Conservation (phyloP, 1,140 invertebrate species). For the Parapsyche elsis region DNA sequence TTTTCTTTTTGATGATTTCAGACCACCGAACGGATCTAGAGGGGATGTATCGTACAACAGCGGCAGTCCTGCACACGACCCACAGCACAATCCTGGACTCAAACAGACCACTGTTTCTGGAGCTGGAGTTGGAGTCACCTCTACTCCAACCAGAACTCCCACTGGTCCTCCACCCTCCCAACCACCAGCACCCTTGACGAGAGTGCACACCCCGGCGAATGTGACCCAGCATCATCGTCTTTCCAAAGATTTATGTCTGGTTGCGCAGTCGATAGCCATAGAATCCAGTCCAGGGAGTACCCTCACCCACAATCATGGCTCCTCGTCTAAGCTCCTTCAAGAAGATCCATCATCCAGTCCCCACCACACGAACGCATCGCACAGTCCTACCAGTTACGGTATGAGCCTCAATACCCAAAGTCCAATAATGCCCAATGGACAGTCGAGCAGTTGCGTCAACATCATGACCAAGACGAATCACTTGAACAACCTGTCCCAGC, state of each 20-base stretch:
- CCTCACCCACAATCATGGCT: slow-evolving; percentile 58
- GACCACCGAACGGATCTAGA: slow-evolving; percentile 62
- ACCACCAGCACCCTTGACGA: slow-evolving; percentile 57
- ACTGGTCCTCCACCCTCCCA: slow-evolving; percentile 59
- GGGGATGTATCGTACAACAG: slow-evolving; percentile 60
- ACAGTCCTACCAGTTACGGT: slow-evolving; percentile 44
- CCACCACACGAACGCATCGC: slow-evolving; percentile 23
- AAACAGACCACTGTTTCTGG: slow-evolving; percentile 49
- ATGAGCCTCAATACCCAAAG: slow-evolving; percentile 43
- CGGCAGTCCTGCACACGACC: slow-evolving; percentile 60
- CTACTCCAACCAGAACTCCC: slow-evolving; percentile 54
- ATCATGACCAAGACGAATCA: slow-evolving; percentile 57
- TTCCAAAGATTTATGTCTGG: slow-evolving; percentile 54
- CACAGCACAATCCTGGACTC: slow-evolving; percentile 58
- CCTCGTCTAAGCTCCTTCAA: slow-evolving; percentile 55
- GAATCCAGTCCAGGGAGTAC: slow-evolving; percentile 49
- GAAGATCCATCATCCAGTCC: slow-evolving; percentile 28
- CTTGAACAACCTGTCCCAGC: slow-evolving; percentile 59
- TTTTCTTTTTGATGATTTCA: slow-evolving; percentile 55
- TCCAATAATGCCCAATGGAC: slow-evolving; percentile 55
- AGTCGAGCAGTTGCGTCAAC: slow-evolving; percentile 59
- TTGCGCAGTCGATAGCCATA: slow-evolving; percentile 50
- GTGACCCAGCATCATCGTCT: slow-evolving; percentile 59
- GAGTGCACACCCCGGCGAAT: slow-evolving; percentile 63
- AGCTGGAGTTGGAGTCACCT: slow-evolving; percentile 59